Evolutionary conservation across 2,797 vertebrate genomes (phyloP).

Genomic region (Thaleichthys pacificus): DNA sequence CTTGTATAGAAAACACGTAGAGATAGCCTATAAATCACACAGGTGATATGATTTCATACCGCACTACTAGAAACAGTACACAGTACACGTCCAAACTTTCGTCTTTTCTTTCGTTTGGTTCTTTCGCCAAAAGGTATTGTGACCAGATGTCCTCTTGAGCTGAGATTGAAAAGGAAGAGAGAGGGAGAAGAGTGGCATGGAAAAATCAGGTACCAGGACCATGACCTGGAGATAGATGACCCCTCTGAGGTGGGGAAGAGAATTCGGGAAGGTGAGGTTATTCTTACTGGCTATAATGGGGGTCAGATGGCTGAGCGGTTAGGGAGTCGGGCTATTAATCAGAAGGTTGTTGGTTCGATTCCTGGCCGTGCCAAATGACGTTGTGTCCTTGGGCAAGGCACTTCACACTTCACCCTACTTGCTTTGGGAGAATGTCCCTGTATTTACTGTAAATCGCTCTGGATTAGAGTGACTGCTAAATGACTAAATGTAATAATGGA

Average conservation of each 20-base stretch:
- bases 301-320: no score
- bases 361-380: no score
- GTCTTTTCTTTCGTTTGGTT: neutral
- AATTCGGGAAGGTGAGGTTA: conserved; percentile 51
- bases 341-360: no score
- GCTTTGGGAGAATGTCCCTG: no score
- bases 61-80: neutral
- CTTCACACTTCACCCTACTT: no score
- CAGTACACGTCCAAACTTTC: neutral
- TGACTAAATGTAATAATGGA: no score
- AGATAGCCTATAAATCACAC: no score
- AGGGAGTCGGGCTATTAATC: no score
- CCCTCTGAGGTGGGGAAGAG: conserved; percentile 50
- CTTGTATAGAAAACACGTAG: no score
- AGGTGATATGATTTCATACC: neutral
- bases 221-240: conserved; percentile 31
- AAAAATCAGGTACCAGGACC: conserved; percentile 62
- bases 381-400: no score
- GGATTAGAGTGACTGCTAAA: no score
- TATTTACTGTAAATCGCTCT: no score
- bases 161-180: conserved; percentile 72
- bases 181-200: conserved; percentile 62
- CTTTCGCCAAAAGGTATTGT: conserved; percentile 66
- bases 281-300: neutral
- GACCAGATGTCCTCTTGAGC: conserved; percentile 76